Evolutionary conservation across 2,797 vertebrate genomes (phyloP).

Genomic region (Nothura maculosa): DNA sequence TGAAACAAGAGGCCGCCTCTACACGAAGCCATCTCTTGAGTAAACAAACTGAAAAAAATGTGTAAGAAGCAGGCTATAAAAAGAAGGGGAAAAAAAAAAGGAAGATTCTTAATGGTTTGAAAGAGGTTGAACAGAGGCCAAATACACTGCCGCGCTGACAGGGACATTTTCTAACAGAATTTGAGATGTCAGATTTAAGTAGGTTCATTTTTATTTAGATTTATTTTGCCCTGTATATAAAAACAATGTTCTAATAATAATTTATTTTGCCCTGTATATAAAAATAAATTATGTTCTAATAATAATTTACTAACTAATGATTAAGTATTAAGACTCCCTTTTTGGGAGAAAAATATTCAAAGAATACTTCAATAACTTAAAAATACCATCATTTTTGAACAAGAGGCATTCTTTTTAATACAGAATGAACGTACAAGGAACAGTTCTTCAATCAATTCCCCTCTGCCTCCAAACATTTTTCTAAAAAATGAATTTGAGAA

Average conservation of each 20-base stretch:
- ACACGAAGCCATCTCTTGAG: constrained; percentile 20
- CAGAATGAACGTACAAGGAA: constrained; percentile 70
- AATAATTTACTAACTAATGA: constrained; percentile 59
- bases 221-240: constrained; percentile 32
- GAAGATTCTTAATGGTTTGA: not conserved
- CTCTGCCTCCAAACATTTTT: constrained; percentile 49
- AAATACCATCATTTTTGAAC: constrained; percentile 64
- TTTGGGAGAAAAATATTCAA: constrained; percentile 29
- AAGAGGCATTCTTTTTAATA: constrained; percentile 46
- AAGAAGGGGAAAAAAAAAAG: not conserved
- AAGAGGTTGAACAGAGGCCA: constrained; percentile 43
- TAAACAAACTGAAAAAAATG: not conserved
- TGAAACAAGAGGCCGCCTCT: constrained; percentile 11
- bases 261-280: not conserved
- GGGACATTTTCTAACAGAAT: constrained; percentile 46
- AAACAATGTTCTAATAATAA: too few relatives aligned
- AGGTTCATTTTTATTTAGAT: constrained; percentile 41
- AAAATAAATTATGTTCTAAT: constrained; percentile 37
- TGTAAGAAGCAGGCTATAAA: not conserved
- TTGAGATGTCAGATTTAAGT: constrained; percentile 16
- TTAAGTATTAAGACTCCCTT: constrained; percentile 14
- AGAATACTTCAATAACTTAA: constrained; percentile 39
- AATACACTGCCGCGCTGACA: not conserved
- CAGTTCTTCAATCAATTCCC: constrained; percentile 47
- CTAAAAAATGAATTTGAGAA: constrained; percentile 70